Conservation (phyloP, 2,113 vertebrate genomes). For the Polypterus senegalus region DNA sequence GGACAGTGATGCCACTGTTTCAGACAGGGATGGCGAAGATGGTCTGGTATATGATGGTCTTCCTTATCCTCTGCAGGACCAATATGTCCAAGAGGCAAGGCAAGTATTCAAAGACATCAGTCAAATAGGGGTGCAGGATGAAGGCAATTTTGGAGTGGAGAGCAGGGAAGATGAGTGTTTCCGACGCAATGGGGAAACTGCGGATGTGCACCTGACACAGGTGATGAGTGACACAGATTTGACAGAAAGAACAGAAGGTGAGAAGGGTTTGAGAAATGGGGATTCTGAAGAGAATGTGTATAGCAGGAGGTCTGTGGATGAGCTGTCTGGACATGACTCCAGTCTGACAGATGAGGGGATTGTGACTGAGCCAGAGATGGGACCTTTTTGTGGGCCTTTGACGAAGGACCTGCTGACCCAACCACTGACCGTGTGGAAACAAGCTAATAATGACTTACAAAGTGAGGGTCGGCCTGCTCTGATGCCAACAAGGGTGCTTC, state of each 20-base stretch:
- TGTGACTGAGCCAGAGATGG: constrained; percentile 72
- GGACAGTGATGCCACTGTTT: constrained; percentile 35
- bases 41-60: constrained; percentile 53
- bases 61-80: constrained; percentile 66
- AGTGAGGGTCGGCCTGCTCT: constrained; percentile 23
- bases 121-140: constrained; percentile 69
- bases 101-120: constrained; percentile 92
- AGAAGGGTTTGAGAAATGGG: constrained; percentile 29
- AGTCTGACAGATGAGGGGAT: constrained; percentile 91
- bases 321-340: constrained; percentile 80
- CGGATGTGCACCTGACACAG: constrained; percentile 10
- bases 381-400: constrained; percentile 28
- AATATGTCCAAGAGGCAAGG: constrained; percentile 80
- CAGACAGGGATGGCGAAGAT: constrained; percentile 42
- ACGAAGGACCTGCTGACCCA: constrained; percentile 50
- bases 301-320: constrained; percentile 61
- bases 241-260: constrained; percentile 20
- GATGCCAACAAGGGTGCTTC: constrained; percentile 14
- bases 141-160: constrained; percentile 26
- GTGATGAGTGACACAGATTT: not conserved
- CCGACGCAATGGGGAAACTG: constrained; percentile 19
- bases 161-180: constrained; percentile 48
- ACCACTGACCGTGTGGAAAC: constrained; percentile 55
- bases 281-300: constrained; percentile 48
- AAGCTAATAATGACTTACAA: constrained; percentile 31